Evolutionary conservation across 2,113 vertebrate species (phyloP), one percentile per base, ranked within the genome.

Genomic region (Andinoacara biseriatus): DNA sequence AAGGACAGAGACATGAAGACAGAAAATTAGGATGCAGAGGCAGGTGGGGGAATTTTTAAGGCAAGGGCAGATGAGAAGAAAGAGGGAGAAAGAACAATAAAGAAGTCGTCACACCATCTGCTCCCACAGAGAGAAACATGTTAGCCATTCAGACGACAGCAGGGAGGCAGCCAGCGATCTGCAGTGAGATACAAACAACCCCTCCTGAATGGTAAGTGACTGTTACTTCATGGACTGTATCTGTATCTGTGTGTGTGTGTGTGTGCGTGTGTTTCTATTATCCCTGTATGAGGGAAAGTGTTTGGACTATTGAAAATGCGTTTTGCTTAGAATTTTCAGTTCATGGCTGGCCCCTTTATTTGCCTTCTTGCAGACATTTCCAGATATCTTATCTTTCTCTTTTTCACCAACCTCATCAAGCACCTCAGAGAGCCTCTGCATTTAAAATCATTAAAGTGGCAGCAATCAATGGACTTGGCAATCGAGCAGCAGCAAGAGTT

Each of bases 131-230:
- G 81, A 13, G 78, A 87, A 89, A 61, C 62, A 81, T 84, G 82
- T 87, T 86, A 52, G 74, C 40, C 54, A 63, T 82, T 83, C 86
- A 86, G 82, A 85, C 7, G 10, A 80, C 74, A 76, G 80, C 77
- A 40, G 58, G 62, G 89, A 69, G 31, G 67, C 85, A 89, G 88
- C 72, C 13, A 31, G 31, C 26, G 26, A 83, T 72, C 80, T 89
- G 91, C 90, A 88, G 83, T 58, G 46, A 88, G 86, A 88, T 56
- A 58, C 76, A 72, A 35, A 65, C 78, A 74, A 49, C 43, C 67
- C 74, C 59, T 67, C 49, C 81, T 92, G 87, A 91, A 91, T 91
- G 92, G 92, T 93, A 91, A 92, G 91, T 84, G 74, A 60, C 76
- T n/a, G 77, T n/a, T 72, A 49, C 58, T 89, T 29, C 52, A 69